These are phyloP conservation scores for Lonchura striata DNA, from an alignment of 2,113 vertebrate genomes.

Conservation along the genomic window DNA sequence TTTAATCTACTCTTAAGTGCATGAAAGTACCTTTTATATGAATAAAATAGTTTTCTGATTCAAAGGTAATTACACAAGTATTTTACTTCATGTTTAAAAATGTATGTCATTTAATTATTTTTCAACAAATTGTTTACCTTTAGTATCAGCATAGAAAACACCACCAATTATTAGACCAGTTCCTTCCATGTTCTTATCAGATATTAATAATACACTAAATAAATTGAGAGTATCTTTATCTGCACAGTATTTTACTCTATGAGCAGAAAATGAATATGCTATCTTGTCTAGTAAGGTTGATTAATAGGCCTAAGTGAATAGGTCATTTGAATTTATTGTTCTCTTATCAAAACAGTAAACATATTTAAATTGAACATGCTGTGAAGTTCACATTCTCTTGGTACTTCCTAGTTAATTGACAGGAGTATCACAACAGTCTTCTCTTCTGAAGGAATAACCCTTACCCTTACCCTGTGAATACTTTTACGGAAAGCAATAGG, in stretches of 20 bases:
- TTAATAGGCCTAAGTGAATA: not conserved
- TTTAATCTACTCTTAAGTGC: not conserved
- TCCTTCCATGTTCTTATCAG: not conserved
- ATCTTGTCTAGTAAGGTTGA: not conserved
- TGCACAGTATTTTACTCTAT: not conserved
- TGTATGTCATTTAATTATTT: not conserved
- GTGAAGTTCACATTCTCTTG: not conserved
- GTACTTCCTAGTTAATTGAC: not conserved
- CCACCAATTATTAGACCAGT: not conserved
- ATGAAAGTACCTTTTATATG: not conserved
- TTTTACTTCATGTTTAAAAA: not conserved
- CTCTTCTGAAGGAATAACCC: not conserved
- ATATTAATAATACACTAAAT: not conserved
- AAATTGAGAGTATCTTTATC: not conserved
- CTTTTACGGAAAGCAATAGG: not conserved
- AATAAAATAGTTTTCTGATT: not conserved
- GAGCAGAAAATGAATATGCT: not conserved
- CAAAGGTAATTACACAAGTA: not conserved
- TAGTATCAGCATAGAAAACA: not conserved
- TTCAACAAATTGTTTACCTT: not conserved
- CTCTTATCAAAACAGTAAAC: not conserved
- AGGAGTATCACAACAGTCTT: not conserved
- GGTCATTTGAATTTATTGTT: not conserved
- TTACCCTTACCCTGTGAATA: not conserved
- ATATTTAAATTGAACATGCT: not conserved